Percentiles rank a stretch among this genome's conserved stretches.
phyloP scores from a whole-genome alignment of 1,140 invertebrate genomes.

The Hetaerina americana region DNA sequence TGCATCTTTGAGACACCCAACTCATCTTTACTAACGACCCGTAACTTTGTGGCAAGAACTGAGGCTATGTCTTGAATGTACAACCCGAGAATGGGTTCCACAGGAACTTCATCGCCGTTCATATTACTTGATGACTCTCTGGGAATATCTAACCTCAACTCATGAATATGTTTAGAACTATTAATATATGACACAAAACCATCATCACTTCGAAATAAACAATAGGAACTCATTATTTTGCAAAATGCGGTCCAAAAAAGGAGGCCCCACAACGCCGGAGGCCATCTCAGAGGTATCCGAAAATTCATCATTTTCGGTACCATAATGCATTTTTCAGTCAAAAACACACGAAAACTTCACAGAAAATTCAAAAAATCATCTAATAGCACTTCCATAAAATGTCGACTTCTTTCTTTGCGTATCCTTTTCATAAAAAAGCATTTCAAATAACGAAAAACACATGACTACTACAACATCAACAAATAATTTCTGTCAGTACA shows the following conservation, averaged over 20 bases:
- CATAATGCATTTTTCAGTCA: background rate
- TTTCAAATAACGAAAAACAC: too few relatives aligned
- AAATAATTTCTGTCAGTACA: too few relatives aligned
- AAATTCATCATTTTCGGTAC: background rate
- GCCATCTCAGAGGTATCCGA: background rate
- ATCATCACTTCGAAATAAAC: background rate
- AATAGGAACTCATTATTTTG: background rate
- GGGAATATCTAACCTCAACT: background rate
- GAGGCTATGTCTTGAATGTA: slow-evolving; percentile 24
- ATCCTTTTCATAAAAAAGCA: too few relatives aligned
- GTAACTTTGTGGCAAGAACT: background rate
- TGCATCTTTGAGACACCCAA: slow-evolving; percentile 19
- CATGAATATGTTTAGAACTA: background rate
- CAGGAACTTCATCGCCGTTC: background rate
- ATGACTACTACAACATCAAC: too few relatives aligned
- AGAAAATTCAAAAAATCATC: background rate
- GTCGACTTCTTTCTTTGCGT: background rate
- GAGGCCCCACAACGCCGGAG: background rate
- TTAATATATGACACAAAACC: background rate
- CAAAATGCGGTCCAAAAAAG: background rate
- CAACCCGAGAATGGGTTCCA: slow-evolving; percentile 20
- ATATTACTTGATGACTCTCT: background rate
- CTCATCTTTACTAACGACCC: slow-evolving; percentile 14
- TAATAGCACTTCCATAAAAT: background rate
- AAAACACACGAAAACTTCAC: background rate